Evolutionary conservation across 2,888 invertebrate species (phyloP), one percentile per base, ranked within the genome.

Genomic region (Pediacus dermestoides): DNA sequence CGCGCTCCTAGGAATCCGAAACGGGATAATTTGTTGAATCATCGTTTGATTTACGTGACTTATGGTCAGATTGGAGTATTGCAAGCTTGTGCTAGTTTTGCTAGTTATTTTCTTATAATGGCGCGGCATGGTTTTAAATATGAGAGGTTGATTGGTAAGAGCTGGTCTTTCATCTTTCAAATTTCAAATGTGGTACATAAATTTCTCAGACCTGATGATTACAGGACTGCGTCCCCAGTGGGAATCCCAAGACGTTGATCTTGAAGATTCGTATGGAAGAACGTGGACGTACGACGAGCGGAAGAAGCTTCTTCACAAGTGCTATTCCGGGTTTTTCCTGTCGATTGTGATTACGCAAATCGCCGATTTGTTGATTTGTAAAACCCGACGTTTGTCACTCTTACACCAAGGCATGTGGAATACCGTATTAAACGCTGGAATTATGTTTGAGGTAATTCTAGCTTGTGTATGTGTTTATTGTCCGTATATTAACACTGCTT

Each of bases 41-140:
- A 63, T 40, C 72, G 71, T 9, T 67, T 91, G 50, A 81, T 91
- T 54, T 82, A 79, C 55, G 82, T 89, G 76, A 81, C 89, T 1
- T 90, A 90, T 64, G 85, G 85, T 45, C 89, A 91, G 71, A 82
- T 91, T 47, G 91, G 90, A 34, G 73, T 90, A 66, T 86, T 91
- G 51, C 90, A 91, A 69, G 84, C 88, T 11, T 80, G 80, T 25
- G 85, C 82, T 23, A 88, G 85, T 4, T 85, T 90, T 72, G 84
- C 81, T 61, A 74, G 81, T 2, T 91, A 89, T 65, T 85, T 87
- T 58, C 75, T 85, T 34, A 80, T 88, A 39, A 82, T 85, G 77
- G 86, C 85, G 2, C 79, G 82, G 55, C 78, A 82, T 50, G 90
- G 90, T 1, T 91, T 90, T 70, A 76, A 78, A 60, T 85, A 85